Evolutionary conservation across 2,888 invertebrate species (phyloP).

Genomic region (Polyploca ridens): DNA sequence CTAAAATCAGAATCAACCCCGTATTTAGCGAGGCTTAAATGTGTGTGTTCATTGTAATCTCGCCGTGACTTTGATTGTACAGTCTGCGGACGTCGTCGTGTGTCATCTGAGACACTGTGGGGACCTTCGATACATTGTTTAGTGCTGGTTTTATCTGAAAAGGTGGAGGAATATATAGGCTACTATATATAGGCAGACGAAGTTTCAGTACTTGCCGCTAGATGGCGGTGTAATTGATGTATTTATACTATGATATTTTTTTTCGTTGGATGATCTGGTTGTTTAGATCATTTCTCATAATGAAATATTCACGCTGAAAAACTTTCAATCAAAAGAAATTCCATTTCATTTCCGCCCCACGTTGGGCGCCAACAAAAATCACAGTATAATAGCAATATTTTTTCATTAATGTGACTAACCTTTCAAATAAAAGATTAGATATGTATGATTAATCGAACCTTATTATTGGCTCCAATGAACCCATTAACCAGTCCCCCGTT

Average conservation of each 20-base stretch:
- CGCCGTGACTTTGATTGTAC: slow-evolving; percentile 70
- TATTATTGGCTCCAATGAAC: slow-evolving; percentile 58
- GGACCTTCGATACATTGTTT: slow-evolving; percentile 58
- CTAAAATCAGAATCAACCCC: neutral
- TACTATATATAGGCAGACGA: too few relatives aligned
- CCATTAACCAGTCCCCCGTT: slow-evolving; percentile 55
- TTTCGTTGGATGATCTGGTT: neutral
- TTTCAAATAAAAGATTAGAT: too few relatives aligned
- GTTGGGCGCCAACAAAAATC: neutral
- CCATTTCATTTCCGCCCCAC: neutral
- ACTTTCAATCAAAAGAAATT: neutral
- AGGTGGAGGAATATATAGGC: neutral
- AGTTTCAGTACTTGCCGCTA: too few relatives aligned
- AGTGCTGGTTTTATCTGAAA: slow-evolving; percentile 68
- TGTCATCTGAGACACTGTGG: slow-evolving; percentile 73
- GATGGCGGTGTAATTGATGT: too few relatives aligned
- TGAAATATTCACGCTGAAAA: too few relatives aligned
- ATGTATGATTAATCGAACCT: slow-evolving; percentile 38
- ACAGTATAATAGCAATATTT: neutral
- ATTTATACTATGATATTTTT: neutral
- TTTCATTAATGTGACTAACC: too few relatives aligned
- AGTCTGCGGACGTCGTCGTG: slow-evolving; percentile 71
- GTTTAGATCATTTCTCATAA: too few relatives aligned
- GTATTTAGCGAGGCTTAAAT: slow-evolving; percentile 52
- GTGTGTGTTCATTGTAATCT: slow-evolving; percentile 67